Percentiles rank a stretch among this genome's conserved stretches.
Conservation (phyloP, 2,113 vertebrate species). For the Neogobius melanostomus region DNA sequence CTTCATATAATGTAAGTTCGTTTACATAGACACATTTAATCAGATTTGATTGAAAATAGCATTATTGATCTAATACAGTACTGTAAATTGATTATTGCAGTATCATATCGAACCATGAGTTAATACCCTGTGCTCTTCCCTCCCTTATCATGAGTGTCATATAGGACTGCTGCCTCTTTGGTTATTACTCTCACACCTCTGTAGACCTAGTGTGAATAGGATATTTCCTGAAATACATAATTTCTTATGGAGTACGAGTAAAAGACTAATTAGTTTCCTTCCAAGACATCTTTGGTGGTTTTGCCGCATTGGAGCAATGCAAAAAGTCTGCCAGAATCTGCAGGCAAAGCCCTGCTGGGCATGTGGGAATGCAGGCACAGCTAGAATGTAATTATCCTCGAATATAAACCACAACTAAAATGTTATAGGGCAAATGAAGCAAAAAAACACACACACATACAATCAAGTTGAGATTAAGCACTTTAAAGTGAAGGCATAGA, state of each 20-base stretch:
- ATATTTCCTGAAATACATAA: conserved; percentile 22
- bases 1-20: too few relatives aligned
- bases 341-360: conserved; percentile 42
- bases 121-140: too few relatives aligned
- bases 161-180: too few relatives aligned
- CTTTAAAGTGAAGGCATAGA: neutral
- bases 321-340: conserved; percentile 47
- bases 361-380: conserved; percentile 39
- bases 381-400: conserved; percentile 64
- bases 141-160: too few relatives aligned
- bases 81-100: too few relatives aligned
- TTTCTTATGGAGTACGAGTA: conserved; percentile 21
- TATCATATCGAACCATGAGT: too few relatives aligned
- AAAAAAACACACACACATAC: conserved; percentile 7
- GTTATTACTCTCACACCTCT: neutral
- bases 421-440: conserved; percentile 19
- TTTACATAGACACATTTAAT: too few relatives aligned
- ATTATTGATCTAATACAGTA: too few relatives aligned
- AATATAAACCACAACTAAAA: conserved; percentile 38
- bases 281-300: conserved; percentile 42
- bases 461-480: neutral
- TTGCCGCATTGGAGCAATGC: conserved; percentile 34
- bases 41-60: too few relatives aligned
- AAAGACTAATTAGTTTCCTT: conserved; percentile 53
- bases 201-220: conserved; percentile 15